phyloP scores from a whole-genome alignment of 2,113 vertebrate species.

The Sarotherodon lohbergeri region DNA sequence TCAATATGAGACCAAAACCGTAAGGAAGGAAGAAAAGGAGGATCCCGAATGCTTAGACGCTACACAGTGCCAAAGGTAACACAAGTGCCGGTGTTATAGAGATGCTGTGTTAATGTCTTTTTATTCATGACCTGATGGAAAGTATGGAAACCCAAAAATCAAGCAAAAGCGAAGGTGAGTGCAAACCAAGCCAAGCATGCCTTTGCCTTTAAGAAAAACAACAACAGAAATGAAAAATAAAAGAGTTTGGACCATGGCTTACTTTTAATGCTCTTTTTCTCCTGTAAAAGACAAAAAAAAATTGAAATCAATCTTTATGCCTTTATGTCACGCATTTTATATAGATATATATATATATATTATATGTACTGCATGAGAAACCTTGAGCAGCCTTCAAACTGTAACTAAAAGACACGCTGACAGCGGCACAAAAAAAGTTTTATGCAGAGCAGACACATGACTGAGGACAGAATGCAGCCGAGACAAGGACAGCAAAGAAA shows the following conservation, averaged over 20 bases:
- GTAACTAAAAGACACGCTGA: slow-evolving; percentile 23
- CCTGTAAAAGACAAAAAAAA: slow-evolving; percentile 80
- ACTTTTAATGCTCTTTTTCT: slow-evolving; percentile 85
- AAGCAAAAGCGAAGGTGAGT: slow-evolving; percentile 67
- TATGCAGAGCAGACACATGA: slow-evolving; percentile 43
- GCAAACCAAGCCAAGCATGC: slow-evolving; percentile 75
- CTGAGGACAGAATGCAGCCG: slow-evolving; percentile 31
- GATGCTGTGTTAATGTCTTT: slow-evolving; percentile 56
- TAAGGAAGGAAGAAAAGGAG: background rate
- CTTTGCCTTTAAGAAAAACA: slow-evolving; percentile 36
- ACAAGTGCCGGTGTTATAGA: slow-evolving; percentile 21
- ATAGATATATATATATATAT: background rate
- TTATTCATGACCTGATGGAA: slow-evolving; percentile 59
- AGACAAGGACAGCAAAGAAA: slow-evolving; percentile 35
- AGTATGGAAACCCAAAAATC: slow-evolving; percentile 65
- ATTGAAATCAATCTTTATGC: slow-evolving; percentile 71
- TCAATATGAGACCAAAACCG: background rate
- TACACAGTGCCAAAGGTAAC: slow-evolving; percentile 2
- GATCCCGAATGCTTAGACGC: background rate
- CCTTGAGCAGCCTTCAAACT: slow-evolving; percentile 15
- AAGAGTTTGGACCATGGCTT: slow-evolving; percentile 72
- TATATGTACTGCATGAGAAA: slow-evolving; percentile 11
- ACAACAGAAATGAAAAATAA: slow-evolving; percentile 33
- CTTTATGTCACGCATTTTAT: slow-evolving; percentile 22
- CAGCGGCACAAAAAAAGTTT: slow-evolving; percentile 7